A percentile compares a stretch with the other conserved stretches of the same genome.
Conservation (phyloP, 2,888 invertebrate species). For the Limnephilus auricula region DNA sequence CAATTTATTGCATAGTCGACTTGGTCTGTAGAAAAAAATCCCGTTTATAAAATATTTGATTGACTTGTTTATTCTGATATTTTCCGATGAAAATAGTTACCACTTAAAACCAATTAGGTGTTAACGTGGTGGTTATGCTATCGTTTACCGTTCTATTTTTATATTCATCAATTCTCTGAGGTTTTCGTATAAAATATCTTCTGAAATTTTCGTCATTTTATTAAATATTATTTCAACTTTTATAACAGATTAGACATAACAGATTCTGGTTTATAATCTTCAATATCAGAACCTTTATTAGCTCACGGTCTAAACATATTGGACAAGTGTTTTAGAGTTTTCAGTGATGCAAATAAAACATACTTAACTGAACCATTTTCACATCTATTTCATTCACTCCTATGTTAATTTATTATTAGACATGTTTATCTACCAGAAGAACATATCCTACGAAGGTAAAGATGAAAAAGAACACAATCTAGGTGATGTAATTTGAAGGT, state of each 20-base stretch:
- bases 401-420: background rate
- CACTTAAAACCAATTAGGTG: conserved; percentile 2
- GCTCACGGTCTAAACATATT: background rate
- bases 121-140: background rate
- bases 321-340: background rate
- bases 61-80: background rate
- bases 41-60: background rate
- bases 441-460: too few relatives aligned
- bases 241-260: too few relatives aligned
- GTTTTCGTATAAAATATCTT: background rate
- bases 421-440: too few relatives aligned
- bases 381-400: too few relatives aligned
- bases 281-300: background rate
- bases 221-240: background rate
- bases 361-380: background rate
- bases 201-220: background rate
- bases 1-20: background rate
- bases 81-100: conserved; percentile 13
- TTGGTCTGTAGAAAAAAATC: background rate
- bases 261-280: background rate
- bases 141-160: background rate
- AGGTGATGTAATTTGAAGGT: too few relatives aligned
- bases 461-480: too few relatives aligned
- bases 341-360: background rate
- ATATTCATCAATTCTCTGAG: background rate